Conservation (phyloP, 2,888 invertebrate genomes). For the Eupithecia centaureata region DNA sequence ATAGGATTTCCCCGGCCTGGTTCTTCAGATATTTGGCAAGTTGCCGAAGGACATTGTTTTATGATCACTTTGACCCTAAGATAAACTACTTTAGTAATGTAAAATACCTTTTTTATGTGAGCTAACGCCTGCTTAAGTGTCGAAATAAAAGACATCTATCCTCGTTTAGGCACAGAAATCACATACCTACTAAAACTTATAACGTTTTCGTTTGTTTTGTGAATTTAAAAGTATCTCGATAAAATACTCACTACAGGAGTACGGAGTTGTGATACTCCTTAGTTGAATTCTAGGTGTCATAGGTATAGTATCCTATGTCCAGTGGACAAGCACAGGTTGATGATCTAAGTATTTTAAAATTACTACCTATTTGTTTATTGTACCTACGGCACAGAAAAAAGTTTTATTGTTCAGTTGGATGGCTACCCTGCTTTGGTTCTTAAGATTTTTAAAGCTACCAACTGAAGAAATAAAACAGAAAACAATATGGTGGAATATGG, state of each 20-base stretch:
- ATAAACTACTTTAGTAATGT: slow-evolving; percentile 23
- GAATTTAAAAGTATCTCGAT: background rate
- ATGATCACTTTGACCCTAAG: slow-evolving; percentile 32
- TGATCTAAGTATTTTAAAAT: no score
- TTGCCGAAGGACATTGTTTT: slow-evolving; percentile 40
- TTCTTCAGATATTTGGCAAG: slow-evolving; percentile 34
- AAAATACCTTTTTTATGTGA: slow-evolving; percentile 18
- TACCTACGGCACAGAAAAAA: no score
- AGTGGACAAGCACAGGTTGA: background rate
- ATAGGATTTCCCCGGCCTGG: slow-evolving; percentile 9
- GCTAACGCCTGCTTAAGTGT: slow-evolving; percentile 7
- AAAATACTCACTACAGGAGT: background rate
- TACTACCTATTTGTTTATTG: no score
- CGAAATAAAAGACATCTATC: background rate
- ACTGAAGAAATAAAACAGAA: no score
- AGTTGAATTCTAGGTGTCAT: no score
- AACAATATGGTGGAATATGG: background rate
- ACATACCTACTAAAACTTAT: background rate
- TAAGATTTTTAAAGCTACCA: no score
- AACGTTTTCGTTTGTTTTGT: slow-evolving; percentile 1
- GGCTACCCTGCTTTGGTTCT: no score
- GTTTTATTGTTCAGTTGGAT: no score
- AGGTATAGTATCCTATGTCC: background rate
- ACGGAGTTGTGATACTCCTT: no score
- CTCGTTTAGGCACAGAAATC: slow-evolving; percentile 7